Conservation (phyloP, 2,797 vertebrate species). For the Sebastes melanostomus region DNA sequence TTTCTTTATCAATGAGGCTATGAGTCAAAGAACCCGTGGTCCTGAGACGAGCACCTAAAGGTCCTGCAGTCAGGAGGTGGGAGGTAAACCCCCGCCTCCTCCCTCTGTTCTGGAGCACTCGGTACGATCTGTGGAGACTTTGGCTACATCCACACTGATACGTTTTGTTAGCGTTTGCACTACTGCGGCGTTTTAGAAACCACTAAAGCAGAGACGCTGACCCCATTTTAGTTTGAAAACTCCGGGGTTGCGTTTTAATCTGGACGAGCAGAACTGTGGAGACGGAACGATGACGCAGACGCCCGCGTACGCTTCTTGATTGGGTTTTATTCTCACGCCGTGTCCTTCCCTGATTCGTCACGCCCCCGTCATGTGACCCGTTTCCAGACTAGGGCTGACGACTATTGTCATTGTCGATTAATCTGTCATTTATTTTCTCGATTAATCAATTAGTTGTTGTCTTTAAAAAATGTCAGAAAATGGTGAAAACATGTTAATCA, state of each 20-base stretch:
- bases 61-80: background rate
- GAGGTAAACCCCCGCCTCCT: background rate
- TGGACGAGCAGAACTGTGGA: too few relatives aligned
- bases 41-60: background rate
- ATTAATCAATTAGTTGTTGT: background rate
- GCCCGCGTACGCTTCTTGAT: too few relatives aligned
- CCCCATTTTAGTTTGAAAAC: too few relatives aligned
- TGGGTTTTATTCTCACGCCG: too few relatives aligned
- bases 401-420: background rate
- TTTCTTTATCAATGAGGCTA: slow-evolving; percentile 6
- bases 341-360: too few relatives aligned
- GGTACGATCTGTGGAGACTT: slow-evolving; percentile 52
- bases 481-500: background rate
- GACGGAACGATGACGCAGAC: too few relatives aligned
- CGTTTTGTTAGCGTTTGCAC: background rate
- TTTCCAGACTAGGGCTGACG: background rate
- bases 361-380: too few relatives aligned
- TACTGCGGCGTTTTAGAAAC: too few relatives aligned
- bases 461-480: background rate
- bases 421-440: too few relatives aligned
- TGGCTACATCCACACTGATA: background rate
- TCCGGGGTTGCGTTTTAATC: too few relatives aligned
- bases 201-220: too few relatives aligned
- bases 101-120: slow-evolving; percentile 12
- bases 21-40: slow-evolving; percentile 32